Evolutionary conservation across 2,797 vertebrate species (phyloP), one percentile per base, ranked within the genome.

Genomic region (Sebastolobus alascanus): DNA sequence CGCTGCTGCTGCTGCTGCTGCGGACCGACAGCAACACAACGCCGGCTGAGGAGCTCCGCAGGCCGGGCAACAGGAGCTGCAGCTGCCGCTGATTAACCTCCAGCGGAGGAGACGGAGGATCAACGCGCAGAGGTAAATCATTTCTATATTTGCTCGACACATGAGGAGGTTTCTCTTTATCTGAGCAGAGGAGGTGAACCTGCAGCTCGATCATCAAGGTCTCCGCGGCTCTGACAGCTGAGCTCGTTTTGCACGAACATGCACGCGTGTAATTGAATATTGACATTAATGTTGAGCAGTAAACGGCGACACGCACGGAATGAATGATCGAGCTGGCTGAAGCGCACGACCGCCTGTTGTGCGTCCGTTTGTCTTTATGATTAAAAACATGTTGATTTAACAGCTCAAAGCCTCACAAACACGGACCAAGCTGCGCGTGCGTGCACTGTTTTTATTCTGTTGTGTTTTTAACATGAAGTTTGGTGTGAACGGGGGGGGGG

Each of bases 291-390:
- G 50, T 14, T 3, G 56, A 31, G 20, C 80, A 31, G 60, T 18
- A 16, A 75, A 68, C 77, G n/a, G 82, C 65, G 71, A 63, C 20
- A 60, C 8, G 74, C 52, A 78, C 78, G 72, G 80, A 85, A 86
- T 82, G 71, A 68, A 40, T 66, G 84, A 74, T 75, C 10, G 6
- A 38, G 74, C 75, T 46, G 65, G 54, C 60, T 6, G 68, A 69
- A 52, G 77, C 38, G 79, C 66, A 27, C 73, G 72, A 11, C 86
- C 84, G 89, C 93, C 86, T 91, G 90, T 91, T 93, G 86, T 90
- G 46, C 84, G 58, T 80, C 75, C 35, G 55, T 7, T 5, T 40
- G 1, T 61, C 1, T 76, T 37, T n/a, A 16, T 52, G 60, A 20
- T 27, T 10, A 5, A 3, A 29, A 27, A 20, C 18, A 65, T 40